Evolutionary conservation across 2,113 vertebrate species (phyloP).

Genomic region (Galbula dea): DNA sequence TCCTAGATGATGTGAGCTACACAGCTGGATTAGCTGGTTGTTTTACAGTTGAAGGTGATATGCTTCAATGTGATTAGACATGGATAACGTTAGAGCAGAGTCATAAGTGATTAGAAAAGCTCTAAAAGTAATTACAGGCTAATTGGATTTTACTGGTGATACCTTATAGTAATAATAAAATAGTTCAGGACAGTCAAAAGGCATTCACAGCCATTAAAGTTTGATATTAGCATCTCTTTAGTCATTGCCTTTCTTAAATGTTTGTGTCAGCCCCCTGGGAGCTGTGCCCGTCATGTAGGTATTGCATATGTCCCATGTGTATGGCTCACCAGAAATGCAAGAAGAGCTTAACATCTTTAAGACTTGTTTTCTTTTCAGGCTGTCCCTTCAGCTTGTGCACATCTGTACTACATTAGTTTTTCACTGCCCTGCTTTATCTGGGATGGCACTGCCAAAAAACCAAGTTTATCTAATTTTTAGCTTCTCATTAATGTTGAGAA

Average conservation of each 20-base stretch:
- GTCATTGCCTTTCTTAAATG: neutral
- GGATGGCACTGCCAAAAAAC: conserved; percentile 57
- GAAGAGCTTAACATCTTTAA: conserved; percentile 47
- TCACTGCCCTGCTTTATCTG: conserved; percentile 55
- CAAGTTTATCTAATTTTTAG: conserved; percentile 59
- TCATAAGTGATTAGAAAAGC: neutral
- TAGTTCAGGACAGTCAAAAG: neutral
- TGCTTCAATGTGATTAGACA: neutral
- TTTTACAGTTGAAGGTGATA: neutral
- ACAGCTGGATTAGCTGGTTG: neutral
- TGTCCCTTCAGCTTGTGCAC: conserved; percentile 58
- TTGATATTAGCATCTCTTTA: neutral
- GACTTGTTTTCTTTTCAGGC: conserved; percentile 39
- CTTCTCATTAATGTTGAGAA: conserved; percentile 70
- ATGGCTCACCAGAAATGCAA: conserved; percentile 7
- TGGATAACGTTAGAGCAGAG: neutral
- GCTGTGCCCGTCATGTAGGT: neutral
- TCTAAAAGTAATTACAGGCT: neutral
- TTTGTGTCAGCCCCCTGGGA: neutral
- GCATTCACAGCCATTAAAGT: neutral
- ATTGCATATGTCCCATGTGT: neutral
- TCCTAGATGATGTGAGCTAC: neutral
- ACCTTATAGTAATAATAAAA: neutral
- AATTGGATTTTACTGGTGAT: neutral
- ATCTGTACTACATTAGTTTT: conserved; percentile 75